phyloP scores from a whole-genome alignment of 2,113 vertebrate species.

The Acrocephalus arundinaceus region DNA sequence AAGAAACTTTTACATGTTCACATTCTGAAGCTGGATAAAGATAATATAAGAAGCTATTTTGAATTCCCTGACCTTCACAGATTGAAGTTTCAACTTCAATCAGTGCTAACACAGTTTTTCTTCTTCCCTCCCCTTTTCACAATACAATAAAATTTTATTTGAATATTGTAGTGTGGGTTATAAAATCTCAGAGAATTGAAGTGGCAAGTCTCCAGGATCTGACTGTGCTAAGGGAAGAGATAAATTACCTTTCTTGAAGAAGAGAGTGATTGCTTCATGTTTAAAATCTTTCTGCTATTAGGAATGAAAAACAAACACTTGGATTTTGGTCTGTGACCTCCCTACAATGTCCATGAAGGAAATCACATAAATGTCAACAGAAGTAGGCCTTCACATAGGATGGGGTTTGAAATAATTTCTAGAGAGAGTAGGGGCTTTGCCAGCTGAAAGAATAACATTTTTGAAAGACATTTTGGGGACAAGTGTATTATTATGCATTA shows the following conservation, averaged over 20 bases:
- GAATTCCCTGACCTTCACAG: conserved; percentile 25
- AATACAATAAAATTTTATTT: conserved; percentile 53
- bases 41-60: background rate
- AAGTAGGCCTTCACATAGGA: background rate
- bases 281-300: conserved; percentile 37
- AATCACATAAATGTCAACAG: background rate
- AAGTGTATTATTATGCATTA: conserved; percentile 25
- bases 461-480: background rate
- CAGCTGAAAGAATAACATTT: background rate
- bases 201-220: conserved; percentile 55
- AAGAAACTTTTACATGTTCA: background rate
- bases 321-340: background rate
- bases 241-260: conserved; percentile 53
- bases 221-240: conserved; percentile 37
- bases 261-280: conserved; percentile 43
- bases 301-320: conserved; percentile 44
- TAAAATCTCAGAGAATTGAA: conserved; percentile 41
- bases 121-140: background rate
- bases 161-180: conserved; percentile 27
- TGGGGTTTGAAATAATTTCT: background rate
- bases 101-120: background rate
- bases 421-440: background rate
- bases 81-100: conserved; percentile 32
- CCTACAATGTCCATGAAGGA: background rate
- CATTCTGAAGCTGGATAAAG: background rate